Conservation (phyloP, 2,888 invertebrate species). For the Scaptomyza flava region DNA sequence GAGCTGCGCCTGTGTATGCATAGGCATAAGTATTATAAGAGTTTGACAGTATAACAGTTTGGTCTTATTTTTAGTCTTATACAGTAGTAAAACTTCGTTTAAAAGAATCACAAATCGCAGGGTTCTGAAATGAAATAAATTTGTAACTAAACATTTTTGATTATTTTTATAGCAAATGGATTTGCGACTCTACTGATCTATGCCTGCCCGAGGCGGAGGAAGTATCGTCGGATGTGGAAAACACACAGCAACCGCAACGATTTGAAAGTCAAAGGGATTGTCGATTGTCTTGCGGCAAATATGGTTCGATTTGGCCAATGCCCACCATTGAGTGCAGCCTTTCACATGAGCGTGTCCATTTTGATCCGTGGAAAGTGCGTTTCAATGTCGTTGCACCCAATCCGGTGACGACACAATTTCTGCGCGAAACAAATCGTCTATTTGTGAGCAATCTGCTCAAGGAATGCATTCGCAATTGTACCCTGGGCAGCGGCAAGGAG, state of each 20-base stretch:
- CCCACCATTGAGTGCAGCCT: constrained; percentile 86
- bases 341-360: constrained; percentile 84
- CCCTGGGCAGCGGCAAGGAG: constrained; percentile 85
- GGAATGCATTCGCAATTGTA: constrained; percentile 87
- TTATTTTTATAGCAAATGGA: constrained; percentile 57
- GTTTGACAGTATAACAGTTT: not conserved
- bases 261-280: constrained; percentile 87
- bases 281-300: constrained; percentile 88
- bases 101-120: too few species aligned
- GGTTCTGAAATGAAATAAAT: too few species aligned
- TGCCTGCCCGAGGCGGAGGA: constrained; percentile 62
- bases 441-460: constrained; percentile 86
- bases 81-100: not conserved
- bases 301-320: constrained; percentile 89
- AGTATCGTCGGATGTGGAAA: not conserved
- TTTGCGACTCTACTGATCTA: constrained; percentile 70
- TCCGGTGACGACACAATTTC: constrained; percentile 85
- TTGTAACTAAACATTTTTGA: too few species aligned
- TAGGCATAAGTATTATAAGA: not conserved
- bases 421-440: constrained; percentile 86
- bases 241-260: constrained; percentile 32
- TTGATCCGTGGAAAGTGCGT: constrained; percentile 86
- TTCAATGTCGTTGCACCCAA: constrained; percentile 86
- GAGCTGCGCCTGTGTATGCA: constrained; percentile 1
- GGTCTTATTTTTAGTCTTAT: not conserved